Evolutionary conservation across 2,797 vertebrate genomes (phyloP).

Genomic region (Megaceryle alcyon): DNA sequence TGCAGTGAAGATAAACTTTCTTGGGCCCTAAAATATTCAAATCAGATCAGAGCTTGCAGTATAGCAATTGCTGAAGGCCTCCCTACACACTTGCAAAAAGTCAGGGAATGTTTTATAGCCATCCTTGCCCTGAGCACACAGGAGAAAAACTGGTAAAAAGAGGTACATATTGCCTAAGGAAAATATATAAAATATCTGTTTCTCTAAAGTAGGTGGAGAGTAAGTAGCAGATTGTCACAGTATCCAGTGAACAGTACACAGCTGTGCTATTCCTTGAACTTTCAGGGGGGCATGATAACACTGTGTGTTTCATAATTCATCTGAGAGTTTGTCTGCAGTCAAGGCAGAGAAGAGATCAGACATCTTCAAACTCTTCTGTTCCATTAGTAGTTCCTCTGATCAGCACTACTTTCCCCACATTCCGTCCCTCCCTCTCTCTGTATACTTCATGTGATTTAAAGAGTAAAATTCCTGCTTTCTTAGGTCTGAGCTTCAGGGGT

Average conservation of each 20-base stretch:
- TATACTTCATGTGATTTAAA: conserved; percentile 47
- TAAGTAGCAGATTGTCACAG: not conserved
- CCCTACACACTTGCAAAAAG: not conserved
- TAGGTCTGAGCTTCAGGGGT: conserved; percentile 6
- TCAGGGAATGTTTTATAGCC: not conserved
- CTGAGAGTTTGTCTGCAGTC: conserved; percentile 26
- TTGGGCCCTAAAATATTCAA: not conserved
- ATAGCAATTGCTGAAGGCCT: not conserved
- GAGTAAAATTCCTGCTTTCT: conserved; percentile 20
- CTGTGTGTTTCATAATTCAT: conserved; percentile 65
- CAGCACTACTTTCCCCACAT: not conserved
- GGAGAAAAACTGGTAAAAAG: not conserved
- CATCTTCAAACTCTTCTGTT: conserved; percentile 32
- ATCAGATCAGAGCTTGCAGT: not conserved
- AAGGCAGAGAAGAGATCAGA: conserved; percentile 32
- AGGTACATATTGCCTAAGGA: not conserved
- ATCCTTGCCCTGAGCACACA: not conserved
- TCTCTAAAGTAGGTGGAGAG: not conserved
- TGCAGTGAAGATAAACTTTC: not conserved
- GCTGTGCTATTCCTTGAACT: conserved; percentile 5
- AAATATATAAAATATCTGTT: not conserved
- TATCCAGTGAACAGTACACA: not conserved
- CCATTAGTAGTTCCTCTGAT: conserved; percentile 60
- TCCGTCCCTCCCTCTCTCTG: not conserved
- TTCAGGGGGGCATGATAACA: not conserved